These are phyloP conservation scores for Gallinago media DNA, from an alignment of 2,113 vertebrate genomes.

Conservation along the genomic window DNA sequence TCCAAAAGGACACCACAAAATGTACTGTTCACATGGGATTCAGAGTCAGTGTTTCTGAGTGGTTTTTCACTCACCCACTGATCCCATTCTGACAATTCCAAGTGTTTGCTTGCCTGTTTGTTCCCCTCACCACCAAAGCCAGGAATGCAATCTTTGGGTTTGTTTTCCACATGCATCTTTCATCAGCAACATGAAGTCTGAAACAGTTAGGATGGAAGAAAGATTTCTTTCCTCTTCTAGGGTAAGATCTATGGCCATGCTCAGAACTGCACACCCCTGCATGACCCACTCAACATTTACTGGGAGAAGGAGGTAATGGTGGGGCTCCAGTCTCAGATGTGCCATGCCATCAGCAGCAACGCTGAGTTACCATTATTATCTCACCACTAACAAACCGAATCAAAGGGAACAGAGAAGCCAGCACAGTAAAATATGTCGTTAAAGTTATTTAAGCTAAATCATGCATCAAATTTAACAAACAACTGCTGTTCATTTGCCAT, in stretches of 20 bases:
- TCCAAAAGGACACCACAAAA: background rate
- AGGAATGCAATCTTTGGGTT: background rate
- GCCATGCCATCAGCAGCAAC: background rate
- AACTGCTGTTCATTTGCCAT: background rate
- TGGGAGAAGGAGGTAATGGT: background rate
- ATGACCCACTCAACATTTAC: background rate
- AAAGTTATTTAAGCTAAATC: background rate
- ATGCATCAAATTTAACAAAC: background rate
- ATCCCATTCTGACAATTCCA: background rate
- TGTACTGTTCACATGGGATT: rapidly evolving
- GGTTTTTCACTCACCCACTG: background rate
- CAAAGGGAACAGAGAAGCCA: background rate
- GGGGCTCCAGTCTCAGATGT: background rate
- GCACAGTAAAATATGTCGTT: background rate
- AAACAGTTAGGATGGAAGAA: background rate
- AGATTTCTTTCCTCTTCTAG: background rate
- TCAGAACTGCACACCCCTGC: background rate
- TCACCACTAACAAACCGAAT: background rate
- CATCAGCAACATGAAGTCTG: background rate
- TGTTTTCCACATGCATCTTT: background rate
- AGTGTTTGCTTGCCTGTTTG: background rate
- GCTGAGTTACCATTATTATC: background rate
- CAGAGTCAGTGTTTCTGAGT: background rate
- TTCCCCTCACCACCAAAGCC: background rate
- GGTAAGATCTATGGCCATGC: background rate